Evolutionary conservation across 2,888 invertebrate genomes (phyloP), one percentile per base, ranked within the genome.

Genomic region (Chrysolina oricalcia): DNA sequence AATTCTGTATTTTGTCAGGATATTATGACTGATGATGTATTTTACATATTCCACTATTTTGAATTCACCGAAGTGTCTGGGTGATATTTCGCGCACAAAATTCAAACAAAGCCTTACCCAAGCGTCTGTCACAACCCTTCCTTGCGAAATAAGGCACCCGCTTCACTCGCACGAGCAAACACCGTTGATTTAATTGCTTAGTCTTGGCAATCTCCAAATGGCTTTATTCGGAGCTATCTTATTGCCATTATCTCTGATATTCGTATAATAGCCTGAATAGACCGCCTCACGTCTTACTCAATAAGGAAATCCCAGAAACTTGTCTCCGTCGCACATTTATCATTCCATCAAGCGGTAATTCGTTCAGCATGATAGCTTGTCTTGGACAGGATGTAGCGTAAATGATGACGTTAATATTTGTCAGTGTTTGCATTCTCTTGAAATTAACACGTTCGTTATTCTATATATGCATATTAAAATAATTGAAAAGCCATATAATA

Each of bases 101-200:
- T 50, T n/a, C 35, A 23, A 67, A 67, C 67, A 67, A 67, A 50
- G 67, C 9, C 50, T 27, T 15, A 15, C 8, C 35, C 59, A 15
- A 59, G 35, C 59, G 35, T 65, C 73, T 59, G 59, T 65, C 73
- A 59, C 73, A 74, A 65, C 73, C 73, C 73, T 66, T 70, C 59
- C 70, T 74, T 70, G 70, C 50, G 73, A 64, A 70, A 46, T 59
- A 23, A 46, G 65, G 35, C 73, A 69, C 27, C 53, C 19, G 65
- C 41, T 63, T 62, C 63, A 63, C 41, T 68, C 63, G 56, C 59
- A 65, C 69, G 73, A 67, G 80, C 84, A 85, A 85, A 83, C 81
- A 83, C 81, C 81, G 80, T 84, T 86, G 85, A 87, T 86, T 87
- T 86, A 86, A 87, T 87, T 86, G 85, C 81, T 77, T 75, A 68